Percentiles rank a stretch among this genome's conserved stretches.
These are phyloP conservation scores for Addax nasomaculatus DNA, from an alignment of 2,113 vertebrate species.

Conservation along the genomic window DNA sequence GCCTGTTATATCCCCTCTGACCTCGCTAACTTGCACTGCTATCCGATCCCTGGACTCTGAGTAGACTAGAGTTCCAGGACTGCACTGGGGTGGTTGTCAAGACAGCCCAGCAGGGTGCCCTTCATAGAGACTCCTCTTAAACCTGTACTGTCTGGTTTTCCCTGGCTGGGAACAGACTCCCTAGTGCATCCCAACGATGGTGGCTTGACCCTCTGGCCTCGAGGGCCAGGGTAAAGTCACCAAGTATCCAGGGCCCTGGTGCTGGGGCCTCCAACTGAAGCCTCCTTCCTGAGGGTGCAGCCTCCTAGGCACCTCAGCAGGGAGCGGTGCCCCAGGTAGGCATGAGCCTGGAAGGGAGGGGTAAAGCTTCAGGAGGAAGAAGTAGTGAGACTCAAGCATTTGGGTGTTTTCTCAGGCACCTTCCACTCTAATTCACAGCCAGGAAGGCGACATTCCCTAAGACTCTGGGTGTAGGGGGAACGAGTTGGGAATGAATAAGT, in stretches of 20 bases:
- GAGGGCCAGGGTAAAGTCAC: background rate
- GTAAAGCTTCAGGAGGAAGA: background rate
- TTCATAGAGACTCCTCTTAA: background rate
- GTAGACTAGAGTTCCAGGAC: background rate
- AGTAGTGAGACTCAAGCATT: background rate
- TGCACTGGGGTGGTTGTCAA: background rate
- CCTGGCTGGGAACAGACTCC: background rate
- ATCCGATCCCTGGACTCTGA: background rate
- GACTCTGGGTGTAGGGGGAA: background rate
- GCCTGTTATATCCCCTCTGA: background rate
- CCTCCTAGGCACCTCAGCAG: background rate
- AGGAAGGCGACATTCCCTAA: background rate
- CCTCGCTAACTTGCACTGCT: background rate
- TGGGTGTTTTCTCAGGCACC: background rate
- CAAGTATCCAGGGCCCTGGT: background rate
- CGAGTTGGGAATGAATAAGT: background rate
- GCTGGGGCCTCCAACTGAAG: background rate
- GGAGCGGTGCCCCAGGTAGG: background rate
- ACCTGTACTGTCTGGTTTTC: background rate
- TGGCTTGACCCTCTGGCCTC: background rate
- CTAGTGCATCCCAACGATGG: background rate
- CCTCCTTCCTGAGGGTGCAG: background rate
- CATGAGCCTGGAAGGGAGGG: background rate
- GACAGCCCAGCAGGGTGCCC: background rate
- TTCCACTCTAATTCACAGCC: background rate